Evolutionary conservation across 1,140 invertebrate genomes (phyloP), one percentile per base, ranked within the genome.

Genomic region (Drosophila serrata): DNA sequence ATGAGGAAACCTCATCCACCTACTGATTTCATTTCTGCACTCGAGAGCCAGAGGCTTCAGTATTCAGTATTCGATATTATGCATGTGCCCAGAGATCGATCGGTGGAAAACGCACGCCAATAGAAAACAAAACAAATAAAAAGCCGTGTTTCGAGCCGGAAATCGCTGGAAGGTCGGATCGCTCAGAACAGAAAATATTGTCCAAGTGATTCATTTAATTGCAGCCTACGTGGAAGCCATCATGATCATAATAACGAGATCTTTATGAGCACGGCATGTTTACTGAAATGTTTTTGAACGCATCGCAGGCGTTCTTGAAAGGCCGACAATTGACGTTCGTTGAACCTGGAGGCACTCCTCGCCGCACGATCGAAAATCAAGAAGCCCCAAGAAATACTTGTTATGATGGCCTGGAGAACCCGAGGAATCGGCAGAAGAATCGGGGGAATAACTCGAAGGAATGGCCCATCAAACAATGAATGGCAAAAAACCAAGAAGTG

Each of bases 151-250:
- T 64, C 9, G 27, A 65, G 45, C 72, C 72, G 60, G 72, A 75
- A 75, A 77, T 37, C 13, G 39, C 27, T 40, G 37, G 75, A 77
- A 77, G 75, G 75, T 77, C 74, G 46, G n/a, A 2, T 17, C 22
- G 7, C 13, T 24, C 22, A 24, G 39, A 53, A 68, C 22, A 46
- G 37, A 63, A 37, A 70, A 61, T 40, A 37, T 56, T 86, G 75
- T 67, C 64, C 64, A 77, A 77, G 65, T 82, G 82, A 88, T 68
- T 84, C 85, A 88, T 70, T 80, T 59, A 86, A 79, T 86, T 56
- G 55, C 79, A 77, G 80, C 80, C 82, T 67, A 87, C 84, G 63
- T 76, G 49, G 55, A 59, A 79, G 60, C 65, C 63, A 79, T 75
- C 79, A 79, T 40, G 57, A 46, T n/a, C n/a, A 33, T 19, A n/a